Evolutionary conservation across 2,797 vertebrate species (phyloP).

Genomic region (Aeoliscus strigatus): DNA sequence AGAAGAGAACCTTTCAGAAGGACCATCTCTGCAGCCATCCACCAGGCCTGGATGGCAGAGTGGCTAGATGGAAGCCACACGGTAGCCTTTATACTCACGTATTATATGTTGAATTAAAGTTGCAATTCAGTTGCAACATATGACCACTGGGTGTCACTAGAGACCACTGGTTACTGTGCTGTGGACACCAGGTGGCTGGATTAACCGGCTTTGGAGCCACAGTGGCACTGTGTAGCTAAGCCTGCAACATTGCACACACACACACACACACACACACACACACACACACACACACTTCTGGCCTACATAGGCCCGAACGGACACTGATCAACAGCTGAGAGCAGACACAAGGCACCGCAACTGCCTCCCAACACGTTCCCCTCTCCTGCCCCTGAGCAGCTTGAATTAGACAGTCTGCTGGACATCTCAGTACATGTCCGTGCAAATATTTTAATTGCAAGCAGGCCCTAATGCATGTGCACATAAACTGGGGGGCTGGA

Average conservation of each 20-base stretch:
- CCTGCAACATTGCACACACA: slow-evolving; percentile 30
- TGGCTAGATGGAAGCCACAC: too few relatives aligned
- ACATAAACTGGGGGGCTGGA: slow-evolving; percentile 8
- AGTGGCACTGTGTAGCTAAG: slow-evolving; percentile 50
- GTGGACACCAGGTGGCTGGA: slow-evolving; percentile 61
- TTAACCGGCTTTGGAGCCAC: slow-evolving; percentile 44
- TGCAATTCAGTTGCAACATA: background rate
- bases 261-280: too few relatives aligned
- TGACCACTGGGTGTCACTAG: slow-evolving; percentile 51
- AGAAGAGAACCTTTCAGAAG: too few relatives aligned
- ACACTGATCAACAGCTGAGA: slow-evolving; percentile 61
- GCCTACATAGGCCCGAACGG: slow-evolving; percentile 40
- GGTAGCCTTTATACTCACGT: too few relatives aligned
- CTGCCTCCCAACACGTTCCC: slow-evolving; percentile 40
- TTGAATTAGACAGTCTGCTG: background rate
- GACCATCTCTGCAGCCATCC: too few relatives aligned
- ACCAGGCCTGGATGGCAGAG: too few relatives aligned
- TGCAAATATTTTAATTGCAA: slow-evolving; percentile 23
- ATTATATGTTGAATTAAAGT: too few relatives aligned
- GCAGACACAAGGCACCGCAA: slow-evolving; percentile 27
- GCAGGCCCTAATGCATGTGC: slow-evolving; percentile 11
- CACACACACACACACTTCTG: slow-evolving; percentile 40
- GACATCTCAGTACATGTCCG: slow-evolving; percentile 8
- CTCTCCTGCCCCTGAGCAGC: slow-evolving; percentile 11
- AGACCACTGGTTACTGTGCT: slow-evolving; percentile 30